Base-by-base conservation (phyloP, 1,140 invertebrate species). In the Trachelipus rathkii region DNA sequence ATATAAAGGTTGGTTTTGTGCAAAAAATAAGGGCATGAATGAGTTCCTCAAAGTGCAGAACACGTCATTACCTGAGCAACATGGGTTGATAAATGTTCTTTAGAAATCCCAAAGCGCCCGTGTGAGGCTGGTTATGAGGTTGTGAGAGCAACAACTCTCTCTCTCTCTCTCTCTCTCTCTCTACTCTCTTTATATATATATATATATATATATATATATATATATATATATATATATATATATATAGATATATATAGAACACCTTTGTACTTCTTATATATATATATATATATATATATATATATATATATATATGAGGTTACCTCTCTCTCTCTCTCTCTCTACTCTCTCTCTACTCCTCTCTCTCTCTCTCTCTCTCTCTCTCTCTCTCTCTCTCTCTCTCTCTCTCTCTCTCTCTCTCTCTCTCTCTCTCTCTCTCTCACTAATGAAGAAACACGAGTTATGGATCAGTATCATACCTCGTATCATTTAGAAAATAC, bases 271-370 rank as follows among this genome's bases (percentile, higher is more conserved):
- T 10, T 50, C 15, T 10, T 50, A 50, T 50, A 50, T 50, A 50
- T 50, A 50, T 50, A 50, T 50, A 50, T 50, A 50, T 50, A 50
- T 50, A 50, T 50, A 50, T 50, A 50, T 50, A 50, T 50, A 50
- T 50, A 50, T 50, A 50, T 50, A 50, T 50, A 50, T 50, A 50
- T 50, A 50, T 50, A 50, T 50, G 15, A 10, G 15, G 9, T 10
- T 50, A 50, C 15, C 9, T 50, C 9, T 50, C 46, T 50, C 15
- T 10, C 9, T 15, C 46, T 15, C 46, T 50, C 46, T 50, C 9
- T 50, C 46, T 50, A 50, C 15, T 9, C 9, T 50, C 46, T 50
- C 9, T 9, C 46, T 10, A 50, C 46, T 10, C 46, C 46, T 50
- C 15, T 50, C 15, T 50, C 8, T 60, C 50, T 60, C 11, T 60